Evolutionary conservation across 2,888 invertebrate genomes (phyloP).

Genomic region (Heliconius ethilla): DNA sequence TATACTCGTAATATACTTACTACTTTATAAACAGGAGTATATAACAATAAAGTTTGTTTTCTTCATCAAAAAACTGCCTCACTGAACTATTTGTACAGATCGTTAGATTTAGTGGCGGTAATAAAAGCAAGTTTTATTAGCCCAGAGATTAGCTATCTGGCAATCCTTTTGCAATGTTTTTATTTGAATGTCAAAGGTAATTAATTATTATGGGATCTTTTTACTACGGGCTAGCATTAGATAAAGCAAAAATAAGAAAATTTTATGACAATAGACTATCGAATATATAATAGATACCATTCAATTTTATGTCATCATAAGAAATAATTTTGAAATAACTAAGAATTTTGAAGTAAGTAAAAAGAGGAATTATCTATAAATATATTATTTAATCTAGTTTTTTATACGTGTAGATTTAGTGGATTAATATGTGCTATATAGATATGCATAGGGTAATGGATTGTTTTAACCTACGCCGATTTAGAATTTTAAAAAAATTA

Average conservation of each 20-base stretch:
- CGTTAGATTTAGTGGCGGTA: constrained; percentile 45
- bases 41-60: constrained; percentile 43
- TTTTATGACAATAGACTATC: background rate
- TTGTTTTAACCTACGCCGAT: too few species aligned
- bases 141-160: constrained; percentile 29
- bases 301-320: too few species aligned
- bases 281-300: background rate
- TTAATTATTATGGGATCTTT: constrained; percentile 25
- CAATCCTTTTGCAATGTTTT: constrained; percentile 26
- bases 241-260: background rate
- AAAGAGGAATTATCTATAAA: too few species aligned
- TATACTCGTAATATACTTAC: too few species aligned
- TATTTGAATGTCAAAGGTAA: constrained; percentile 27
- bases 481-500: too few species aligned
- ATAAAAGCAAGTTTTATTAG: constrained; percentile 45
- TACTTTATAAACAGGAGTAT: constrained; percentile 17
- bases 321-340: too few species aligned
- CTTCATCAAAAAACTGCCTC: constrained; percentile 45
- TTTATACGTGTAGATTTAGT: too few species aligned
- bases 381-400: too few species aligned
- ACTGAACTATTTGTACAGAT: constrained; percentile 38
- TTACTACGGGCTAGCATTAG: background rate
- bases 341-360: too few species aligned
- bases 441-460: too few species aligned
- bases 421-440: too few species aligned